Evolutionary conservation across 2,888 invertebrate species (phyloP).

Genomic region (Himalopsyche japonica): DNA sequence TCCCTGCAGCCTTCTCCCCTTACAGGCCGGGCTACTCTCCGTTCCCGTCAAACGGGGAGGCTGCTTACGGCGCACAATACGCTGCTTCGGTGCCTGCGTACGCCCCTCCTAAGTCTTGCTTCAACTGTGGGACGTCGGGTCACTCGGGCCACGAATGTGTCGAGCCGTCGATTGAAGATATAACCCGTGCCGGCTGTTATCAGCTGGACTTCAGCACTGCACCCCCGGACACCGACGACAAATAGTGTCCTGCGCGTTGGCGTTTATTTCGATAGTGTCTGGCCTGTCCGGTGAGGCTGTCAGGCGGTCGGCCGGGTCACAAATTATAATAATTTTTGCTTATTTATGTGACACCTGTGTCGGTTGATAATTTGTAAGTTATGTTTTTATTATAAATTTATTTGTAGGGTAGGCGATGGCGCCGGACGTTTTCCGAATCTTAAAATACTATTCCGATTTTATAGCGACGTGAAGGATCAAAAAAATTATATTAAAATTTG

Average conservation of each 20-base stretch:
- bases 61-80: slow-evolving; percentile 54
- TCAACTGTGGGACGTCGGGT: slow-evolving; percentile 86
- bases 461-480: slow-evolving; percentile 30
- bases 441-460: slow-evolving; percentile 30
- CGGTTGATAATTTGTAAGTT: slow-evolving; percentile 37
- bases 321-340: slow-evolving; percentile 29
- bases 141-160: slow-evolving; percentile 87
- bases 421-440: slow-evolving; percentile 32
- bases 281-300: background rate
- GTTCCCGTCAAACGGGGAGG: slow-evolving; percentile 53
- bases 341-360: slow-evolving; percentile 30
- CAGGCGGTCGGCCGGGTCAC: background rate
- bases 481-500: slow-evolving; percentile 16
- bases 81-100: slow-evolving; percentile 58
- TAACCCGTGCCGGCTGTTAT: slow-evolving; percentile 74
- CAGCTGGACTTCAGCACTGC: slow-evolving; percentile 67
- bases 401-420: slow-evolving; percentile 32
- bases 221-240: slow-evolving; percentile 52
- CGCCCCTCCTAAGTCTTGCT: slow-evolving; percentile 76
- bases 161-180: slow-evolving; percentile 90
- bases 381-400: slow-evolving; percentile 39
- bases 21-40: slow-evolving; percentile 17
- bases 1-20: slow-evolving; percentile 52
- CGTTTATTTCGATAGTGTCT: slow-evolving; percentile 25
- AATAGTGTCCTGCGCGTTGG: slow-evolving; percentile 38